phyloP scores from a whole-genome alignment of 2,888 invertebrate genomes.

The Saturnia japonica region DNA sequence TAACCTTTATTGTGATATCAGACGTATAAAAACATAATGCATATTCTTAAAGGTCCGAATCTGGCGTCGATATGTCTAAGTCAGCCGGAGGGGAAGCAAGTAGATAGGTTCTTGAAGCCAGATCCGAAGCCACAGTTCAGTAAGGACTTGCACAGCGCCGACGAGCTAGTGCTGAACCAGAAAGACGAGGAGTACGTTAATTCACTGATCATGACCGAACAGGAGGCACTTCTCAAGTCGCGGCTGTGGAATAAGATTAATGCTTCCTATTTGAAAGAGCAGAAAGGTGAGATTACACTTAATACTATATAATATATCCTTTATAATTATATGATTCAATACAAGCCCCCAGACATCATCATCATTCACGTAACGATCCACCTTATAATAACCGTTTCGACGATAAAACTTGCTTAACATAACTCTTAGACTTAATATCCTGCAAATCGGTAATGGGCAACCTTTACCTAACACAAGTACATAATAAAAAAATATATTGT shows the following conservation, averaged over 20 bases:
- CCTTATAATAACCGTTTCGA: too few relatives aligned
- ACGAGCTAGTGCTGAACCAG: constrained; percentile 86
- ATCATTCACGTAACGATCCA: too few relatives aligned
- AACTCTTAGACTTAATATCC: too few relatives aligned
- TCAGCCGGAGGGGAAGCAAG: constrained; percentile 54
- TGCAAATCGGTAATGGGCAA: too few relatives aligned
- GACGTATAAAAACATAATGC: too few relatives aligned
- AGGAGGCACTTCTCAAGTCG: constrained; percentile 91
- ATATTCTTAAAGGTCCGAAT: constrained; percentile 83
- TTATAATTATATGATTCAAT: too few relatives aligned
- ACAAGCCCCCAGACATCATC: too few relatives aligned
- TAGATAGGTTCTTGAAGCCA: constrained; percentile 61
- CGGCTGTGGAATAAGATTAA: constrained; percentile 94
- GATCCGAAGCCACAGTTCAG: constrained; percentile 55
- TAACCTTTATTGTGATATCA: too few relatives aligned
- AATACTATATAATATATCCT: neutral
- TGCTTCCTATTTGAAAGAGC: constrained; percentile 91
- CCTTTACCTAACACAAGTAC: too few relatives aligned
- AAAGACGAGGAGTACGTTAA: constrained; percentile 96
- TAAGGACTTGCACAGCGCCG: constrained; percentile 58
- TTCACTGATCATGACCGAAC: constrained; percentile 87
- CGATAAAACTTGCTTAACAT: too few relatives aligned
- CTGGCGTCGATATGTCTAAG: constrained; percentile 90
- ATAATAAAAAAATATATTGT: too few relatives aligned
- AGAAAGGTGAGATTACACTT: constrained; percentile 83